phyloP scores from a whole-genome alignment of 2,888 invertebrate species.

The Tetropium fuscum region DNA sequence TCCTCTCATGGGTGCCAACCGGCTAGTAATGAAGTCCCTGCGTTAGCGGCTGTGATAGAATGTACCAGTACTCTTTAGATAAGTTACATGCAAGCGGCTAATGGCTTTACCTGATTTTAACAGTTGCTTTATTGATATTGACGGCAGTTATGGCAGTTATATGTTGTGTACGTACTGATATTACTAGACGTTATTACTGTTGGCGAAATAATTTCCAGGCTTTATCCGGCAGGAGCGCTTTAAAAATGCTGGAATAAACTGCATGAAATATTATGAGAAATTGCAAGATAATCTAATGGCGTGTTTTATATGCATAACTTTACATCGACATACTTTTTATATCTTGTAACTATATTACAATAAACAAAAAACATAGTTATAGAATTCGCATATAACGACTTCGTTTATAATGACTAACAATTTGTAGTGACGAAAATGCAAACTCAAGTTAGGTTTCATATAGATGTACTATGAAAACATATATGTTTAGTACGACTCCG shows the following conservation, averaged over 20 bases:
- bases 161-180: constrained; percentile 29
- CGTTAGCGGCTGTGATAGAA: constrained; percentile 44
- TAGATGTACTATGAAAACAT: no score
- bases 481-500: no score
- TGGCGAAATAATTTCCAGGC: not conserved
- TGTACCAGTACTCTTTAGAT: constrained; percentile 55
- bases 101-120: constrained; percentile 55
- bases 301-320: no score
- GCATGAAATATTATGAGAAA: not conserved
- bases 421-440: no score
- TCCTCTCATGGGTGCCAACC: constrained; percentile 53
- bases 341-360: no score
- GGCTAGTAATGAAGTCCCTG: constrained; percentile 56
- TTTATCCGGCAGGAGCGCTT: not conserved
- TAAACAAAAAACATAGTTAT: no score
- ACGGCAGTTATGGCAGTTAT: constrained; percentile 48
- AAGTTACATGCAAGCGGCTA: constrained; percentile 56
- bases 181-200: not conserved
- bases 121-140: constrained; percentile 54
- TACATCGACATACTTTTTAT: no score
- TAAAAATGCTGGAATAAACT: not conserved
- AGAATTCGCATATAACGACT: no score
- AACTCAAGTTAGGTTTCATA: no score
- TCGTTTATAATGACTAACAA: no score
- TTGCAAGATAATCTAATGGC: no score